phyloP scores from a whole-genome alignment of 92 coral and sea anemone species.

The Umimayanthus chanpuru region DNA sequence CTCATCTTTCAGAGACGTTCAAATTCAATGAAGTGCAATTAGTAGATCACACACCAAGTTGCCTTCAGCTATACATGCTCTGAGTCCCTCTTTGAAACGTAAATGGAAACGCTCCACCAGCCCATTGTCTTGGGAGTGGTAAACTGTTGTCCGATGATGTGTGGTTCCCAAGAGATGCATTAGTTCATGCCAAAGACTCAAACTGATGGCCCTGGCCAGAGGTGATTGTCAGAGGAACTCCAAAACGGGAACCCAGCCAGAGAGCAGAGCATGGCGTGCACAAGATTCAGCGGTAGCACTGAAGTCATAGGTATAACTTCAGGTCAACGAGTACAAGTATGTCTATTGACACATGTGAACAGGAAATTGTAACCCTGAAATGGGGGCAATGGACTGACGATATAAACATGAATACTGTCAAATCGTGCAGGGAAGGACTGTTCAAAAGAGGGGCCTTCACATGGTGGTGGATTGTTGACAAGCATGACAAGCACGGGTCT shows the following conservation, averaged over 20 bases:
- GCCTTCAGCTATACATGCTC: constrained; percentile 41
- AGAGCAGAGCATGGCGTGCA: constrained; percentile 48
- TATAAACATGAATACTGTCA: background rate
- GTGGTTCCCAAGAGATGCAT: no score
- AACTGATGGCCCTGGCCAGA: constrained; percentile 48
- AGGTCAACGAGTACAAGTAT: constrained; percentile 47
- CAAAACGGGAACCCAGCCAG: constrained; percentile 56
- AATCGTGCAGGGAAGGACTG: constrained; percentile 14
- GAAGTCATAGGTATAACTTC: constrained; percentile 60
- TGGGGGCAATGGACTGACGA: background rate
- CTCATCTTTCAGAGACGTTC: constrained; percentile 53
- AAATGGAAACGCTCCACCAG: constrained; percentile 63
- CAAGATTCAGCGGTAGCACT: constrained; percentile 54
- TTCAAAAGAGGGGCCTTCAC: constrained; percentile 14
- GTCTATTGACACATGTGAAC: constrained; percentile 53
- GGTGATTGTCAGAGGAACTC: constrained; percentile 20
- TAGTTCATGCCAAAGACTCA: constrained; percentile 50
- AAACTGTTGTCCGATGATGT: no score
- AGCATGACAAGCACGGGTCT: constrained; percentile 1
- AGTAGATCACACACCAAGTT: constrained; percentile 50
- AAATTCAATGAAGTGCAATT: constrained; percentile 56
- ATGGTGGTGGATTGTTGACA: constrained; percentile 38
- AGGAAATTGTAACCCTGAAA: constrained; percentile 56
- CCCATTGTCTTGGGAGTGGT: constrained; percentile 60
- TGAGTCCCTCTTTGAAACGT: constrained; percentile 46